Evolutionary conservation across 2,113 vertebrate species (phyloP), one percentile per base, ranked within the genome.

Genomic region (Himantopus leucocephalus): DNA sequence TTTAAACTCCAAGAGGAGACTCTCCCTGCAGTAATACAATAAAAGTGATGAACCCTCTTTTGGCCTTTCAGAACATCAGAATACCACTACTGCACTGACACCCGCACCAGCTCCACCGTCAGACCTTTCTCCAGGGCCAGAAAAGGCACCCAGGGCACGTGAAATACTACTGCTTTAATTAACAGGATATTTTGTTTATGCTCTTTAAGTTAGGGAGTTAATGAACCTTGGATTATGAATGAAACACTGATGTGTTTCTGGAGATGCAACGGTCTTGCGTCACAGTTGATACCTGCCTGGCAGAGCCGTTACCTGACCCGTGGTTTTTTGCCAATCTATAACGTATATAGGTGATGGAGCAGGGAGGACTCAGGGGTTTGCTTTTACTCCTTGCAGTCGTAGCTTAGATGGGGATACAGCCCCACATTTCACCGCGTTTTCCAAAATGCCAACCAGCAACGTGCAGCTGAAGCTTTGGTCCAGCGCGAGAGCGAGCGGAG

Each of bases 281-380:
- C 24, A 41, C 41, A 21, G 41, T 2, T 41, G 58, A 30, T 29
- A 22, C 43, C 37, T 59, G 60, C 45, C 37, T 20, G 34, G 62
- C 14, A 26, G 34, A 59, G 71, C 27, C 68, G 9, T 23, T 22
- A 10, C 14, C 70, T 8, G 45, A n/a, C 60, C 48, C 70, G 3
- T 8, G 3, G 9, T 18, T 58, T 37, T 34, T 37, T 27, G 34
- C 21, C 23, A 5, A 29, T 6, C 37, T 5, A 4, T 5, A 32
- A 6, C 10, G 3, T 1, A 8, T 3, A 6, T 12, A 12, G 8
- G 15, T 4, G 10, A 59, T 8, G 10, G 8, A 10, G 5, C 34
- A 39, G 55, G 37, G 8, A 6, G 26, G 30, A 58, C 66, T 4
- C 23, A 0, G 17, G 43, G 8, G 2, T 66, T 52, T 37, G 75